Evolutionary conservation across 2,888 invertebrate genomes (phyloP), one percentile per base, ranked within the genome.

Genomic region (Cinara cedri): DNA sequence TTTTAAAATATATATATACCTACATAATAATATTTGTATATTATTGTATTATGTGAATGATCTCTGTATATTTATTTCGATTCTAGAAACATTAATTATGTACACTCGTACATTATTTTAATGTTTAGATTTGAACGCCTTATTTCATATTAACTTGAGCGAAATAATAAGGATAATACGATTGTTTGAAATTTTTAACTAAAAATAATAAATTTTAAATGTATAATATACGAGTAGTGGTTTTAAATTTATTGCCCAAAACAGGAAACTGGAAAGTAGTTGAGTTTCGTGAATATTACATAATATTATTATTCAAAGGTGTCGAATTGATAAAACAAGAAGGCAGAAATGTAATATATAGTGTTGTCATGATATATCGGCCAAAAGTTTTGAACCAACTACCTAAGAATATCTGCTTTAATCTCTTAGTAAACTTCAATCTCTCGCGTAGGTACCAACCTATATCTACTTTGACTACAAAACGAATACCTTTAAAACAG

Each of bases 341-440:
- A 44, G n/a, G 49, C n/a, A 24, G 24, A 11, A 44, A 6, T 44
- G n/a, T 24, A 42, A 14, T 44, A 11, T 63, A 34, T 46, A 57
- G 71, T 44, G 24, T 11, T 72, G 6, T 72, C 42, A 71, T 21
- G 21, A 72, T 57, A 46, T 46, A 13, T n/a, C 24, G n/a, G 26
- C 44, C 9, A n/a, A 72, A 60, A 72, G 57, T 72, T 71, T 21
- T 13, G 24, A 26, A 46, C 11, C 3, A 34, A 34, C 1, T 60
- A 26, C 19, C 24, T 49, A 14, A 65, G 21, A 54, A 66, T 55
- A 75, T 75, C 42, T 55, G 21, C 42, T 66, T 44, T 55, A 55
- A 75, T 75, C 42, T n/a, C 44, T 65, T n/a, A 13, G 55, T 66
- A 55, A 75, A 75, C 75, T 75, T 65, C 16, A 42, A 65, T 75